A percentile compares a stretch with the other conserved stretches of the same genome.
These are phyloP conservation scores for Caradrina clavipalpis DNA, from an alignment of 2,888 invertebrate genomes.

Conservation along the genomic window DNA sequence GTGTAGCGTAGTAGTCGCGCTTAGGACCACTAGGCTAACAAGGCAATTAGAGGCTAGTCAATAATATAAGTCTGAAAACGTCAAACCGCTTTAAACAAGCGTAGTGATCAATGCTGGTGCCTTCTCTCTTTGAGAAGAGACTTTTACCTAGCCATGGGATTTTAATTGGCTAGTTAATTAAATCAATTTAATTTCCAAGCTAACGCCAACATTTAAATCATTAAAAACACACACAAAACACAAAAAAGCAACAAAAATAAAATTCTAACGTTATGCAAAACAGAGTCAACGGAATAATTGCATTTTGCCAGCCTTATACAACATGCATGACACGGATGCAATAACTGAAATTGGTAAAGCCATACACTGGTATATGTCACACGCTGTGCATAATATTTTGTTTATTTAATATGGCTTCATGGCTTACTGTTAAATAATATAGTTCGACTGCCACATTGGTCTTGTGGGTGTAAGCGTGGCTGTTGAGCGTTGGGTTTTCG, in stretches of 20 bases:
- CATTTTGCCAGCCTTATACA: constrained; percentile 70
- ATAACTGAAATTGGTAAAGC: constrained; percentile 69
- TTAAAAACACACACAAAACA: constrained; percentile 19
- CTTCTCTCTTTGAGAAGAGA: too few relatives aligned
- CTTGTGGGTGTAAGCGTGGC: too few relatives aligned
- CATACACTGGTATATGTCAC: constrained; percentile 39
- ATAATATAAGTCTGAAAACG: too few relatives aligned
- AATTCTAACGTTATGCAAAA: constrained; percentile 60
- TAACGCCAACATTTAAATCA: background rate
- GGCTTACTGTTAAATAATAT: constrained; percentile 34
- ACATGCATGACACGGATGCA: constrained; percentile 75
- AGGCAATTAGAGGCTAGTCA: too few relatives aligned
- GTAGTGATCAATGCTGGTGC: too few relatives aligned
- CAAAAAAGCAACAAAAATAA: constrained; percentile 32
- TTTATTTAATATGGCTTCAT: constrained; percentile 66
- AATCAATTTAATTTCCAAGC: background rate
- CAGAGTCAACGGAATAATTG: constrained; percentile 71
- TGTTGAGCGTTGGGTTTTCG: too few relatives aligned
- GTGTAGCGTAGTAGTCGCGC: too few relatives aligned
- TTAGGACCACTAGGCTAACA: too few relatives aligned
- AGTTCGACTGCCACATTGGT: background rate
- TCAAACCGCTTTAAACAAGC: too few relatives aligned
- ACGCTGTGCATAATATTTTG: constrained; percentile 63
- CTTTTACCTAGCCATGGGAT: too few relatives aligned
- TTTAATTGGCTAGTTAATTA: too few relatives aligned